A percentile compares a stretch with the other conserved stretches of the same genome.
Evolutionary conservation across 2,888 invertebrate genomes (phyloP).

Genomic region (Coelogynopora nodosa): DNA sequence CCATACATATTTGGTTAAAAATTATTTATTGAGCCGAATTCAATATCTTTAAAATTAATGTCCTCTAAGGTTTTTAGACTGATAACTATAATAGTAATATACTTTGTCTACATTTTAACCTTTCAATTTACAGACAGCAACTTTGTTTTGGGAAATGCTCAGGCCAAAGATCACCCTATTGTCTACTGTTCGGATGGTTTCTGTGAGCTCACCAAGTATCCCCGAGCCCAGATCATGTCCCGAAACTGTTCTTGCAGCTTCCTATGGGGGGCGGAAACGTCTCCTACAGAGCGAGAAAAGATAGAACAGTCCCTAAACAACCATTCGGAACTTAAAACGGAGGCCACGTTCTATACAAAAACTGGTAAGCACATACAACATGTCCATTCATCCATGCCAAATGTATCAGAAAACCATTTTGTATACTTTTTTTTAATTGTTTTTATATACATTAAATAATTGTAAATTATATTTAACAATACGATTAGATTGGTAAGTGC

Average conservation of each 20-base stretch:
- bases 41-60: no score
- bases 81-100: no score
- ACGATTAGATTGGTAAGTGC: no score
- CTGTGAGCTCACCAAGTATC: slow-evolving; percentile 87
- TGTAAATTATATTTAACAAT: no score
- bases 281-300: slow-evolving; percentile 79
- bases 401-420: no score
- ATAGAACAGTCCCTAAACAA: slow-evolving; percentile 83
- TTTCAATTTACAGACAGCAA: slow-evolving; percentile 98
- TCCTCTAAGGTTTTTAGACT: no score
- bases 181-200: slow-evolving; percentile 95
- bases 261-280: slow-evolving; percentile 83
- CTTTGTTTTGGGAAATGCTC: slow-evolving; percentile 90
- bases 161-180: slow-evolving; percentile 81
- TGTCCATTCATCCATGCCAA: no score
- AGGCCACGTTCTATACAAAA: slow-evolving; percentile 90
- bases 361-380: slow-evolving; percentile 76
- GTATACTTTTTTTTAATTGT: no score
- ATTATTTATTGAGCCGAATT: no score
- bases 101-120: no score
- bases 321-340: slow-evolving; percentile 85
- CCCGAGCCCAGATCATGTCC: slow-evolving; percentile 91
- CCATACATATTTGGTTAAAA: no score
- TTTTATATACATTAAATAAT: no score
- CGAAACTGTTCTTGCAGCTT: slow-evolving; percentile 91